Base-by-base conservation (phyloP, 2,888 invertebrate genomes). In the Oxystoma pomonae region DNA sequence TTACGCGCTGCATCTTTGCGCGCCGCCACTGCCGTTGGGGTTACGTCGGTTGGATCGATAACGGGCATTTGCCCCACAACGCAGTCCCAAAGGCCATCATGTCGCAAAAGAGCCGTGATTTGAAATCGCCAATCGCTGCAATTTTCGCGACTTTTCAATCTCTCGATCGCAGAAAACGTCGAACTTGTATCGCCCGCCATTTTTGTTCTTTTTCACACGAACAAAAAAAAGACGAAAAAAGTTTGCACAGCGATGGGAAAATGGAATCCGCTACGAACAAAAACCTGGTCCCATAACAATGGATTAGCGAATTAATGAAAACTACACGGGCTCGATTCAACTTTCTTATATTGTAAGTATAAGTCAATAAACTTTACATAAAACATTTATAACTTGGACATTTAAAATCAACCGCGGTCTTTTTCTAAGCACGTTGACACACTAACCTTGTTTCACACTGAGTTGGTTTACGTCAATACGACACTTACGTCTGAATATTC, bases 111-210 rank as follows among this genome's bases (percentile, higher is more conserved):
- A 2, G 61, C 65, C 22, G 35, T 62, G 20, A 67, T 67, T 52
- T 67, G 67, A 57, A 65, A 67, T 20, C 58, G 62, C 67, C 63
- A 67, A 16, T 67, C 63, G 16, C 35, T 65, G 55, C 63, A 63
- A 17, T 67, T 67, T 61, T 66, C 62, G 7, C 64, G 60, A 50
- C 62, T 60, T 55, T 58, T 60, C 0, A 65, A 51, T 59, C 60
- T 62, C 59, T 67, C 67, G 52, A 64, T 53, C n/a, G 53, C 53
- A 3, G 53, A 53, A 53, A 53, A 53, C 3, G n/a, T 16, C 17
- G n/a, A 53, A 53, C 53, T 19, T 53, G 5, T 16, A 53, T 53
- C 53, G 53, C 17, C 53, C 16, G 16, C 53, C 53, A 53, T 53
- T 53, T n/a, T 7, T 5, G n/a, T 17, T 53, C n/a, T 53, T 53